phyloP scores from a whole-genome alignment of 2,888 invertebrate species.

The Dilophus febrilis region DNA sequence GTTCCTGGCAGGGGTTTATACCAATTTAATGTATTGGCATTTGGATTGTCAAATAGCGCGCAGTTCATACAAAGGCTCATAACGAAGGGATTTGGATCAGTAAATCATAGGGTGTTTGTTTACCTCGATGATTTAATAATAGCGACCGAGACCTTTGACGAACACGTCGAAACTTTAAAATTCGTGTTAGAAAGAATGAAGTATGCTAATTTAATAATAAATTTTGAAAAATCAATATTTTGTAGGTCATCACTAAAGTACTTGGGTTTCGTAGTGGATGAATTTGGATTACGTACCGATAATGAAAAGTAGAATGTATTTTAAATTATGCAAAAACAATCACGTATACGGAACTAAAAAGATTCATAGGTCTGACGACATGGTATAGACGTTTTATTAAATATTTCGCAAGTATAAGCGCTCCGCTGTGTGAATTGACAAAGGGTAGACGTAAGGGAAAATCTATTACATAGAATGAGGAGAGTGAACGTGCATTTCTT shows the following conservation, averaged over 20 bases:
- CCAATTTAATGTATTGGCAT: background rate
- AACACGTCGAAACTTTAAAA: constrained; percentile 11
- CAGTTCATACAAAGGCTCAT: constrained; percentile 5
- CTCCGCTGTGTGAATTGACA: background rate
- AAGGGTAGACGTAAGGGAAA: too few species aligned
- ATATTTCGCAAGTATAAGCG: background rate
- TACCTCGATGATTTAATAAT: constrained; percentile 15
- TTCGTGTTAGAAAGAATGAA: constrained; percentile 10
- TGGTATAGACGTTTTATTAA: constrained; percentile 1
- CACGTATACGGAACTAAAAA: constrained; percentile 1
- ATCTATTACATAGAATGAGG: too few species aligned
- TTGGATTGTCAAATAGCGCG: constrained; percentile 1
- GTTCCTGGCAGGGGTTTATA: background rate
- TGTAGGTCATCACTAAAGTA: constrained; percentile 13
- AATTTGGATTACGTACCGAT: constrained; percentile 13
- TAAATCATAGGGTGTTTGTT: constrained; percentile 11
- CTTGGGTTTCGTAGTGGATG: constrained; percentile 17
- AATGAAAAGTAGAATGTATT: constrained; percentile 11
- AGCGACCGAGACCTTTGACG: constrained; percentile 11
- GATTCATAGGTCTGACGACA: constrained; percentile 1
- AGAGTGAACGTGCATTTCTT: too few species aligned
- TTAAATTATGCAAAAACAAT: constrained; percentile 4
- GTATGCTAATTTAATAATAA: constrained; percentile 15
- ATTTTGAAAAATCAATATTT: constrained; percentile 13
- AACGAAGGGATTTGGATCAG: constrained; percentile 5